phyloP scores from a whole-genome alignment of 2,113 vertebrate genomes.

The Hemiscyllium ocellatum region DNA sequence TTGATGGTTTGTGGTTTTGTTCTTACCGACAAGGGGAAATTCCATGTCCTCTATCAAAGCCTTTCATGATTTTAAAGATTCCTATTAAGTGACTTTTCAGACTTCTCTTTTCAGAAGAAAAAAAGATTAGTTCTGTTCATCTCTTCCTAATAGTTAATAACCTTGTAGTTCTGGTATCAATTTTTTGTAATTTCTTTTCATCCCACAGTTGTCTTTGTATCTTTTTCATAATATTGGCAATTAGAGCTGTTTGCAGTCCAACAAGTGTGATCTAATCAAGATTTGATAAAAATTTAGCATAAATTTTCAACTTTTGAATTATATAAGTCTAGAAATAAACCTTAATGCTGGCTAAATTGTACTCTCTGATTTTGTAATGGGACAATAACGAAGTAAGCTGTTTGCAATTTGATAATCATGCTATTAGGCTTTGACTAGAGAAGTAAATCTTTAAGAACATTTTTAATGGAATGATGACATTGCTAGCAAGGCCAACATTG shows the following conservation, averaged over 20 bases:
- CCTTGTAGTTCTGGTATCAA: background rate
- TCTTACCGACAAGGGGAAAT: background rate
- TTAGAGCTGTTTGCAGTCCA: background rate
- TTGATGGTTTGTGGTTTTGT: background rate
- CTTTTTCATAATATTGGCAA: background rate
- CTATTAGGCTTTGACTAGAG: background rate
- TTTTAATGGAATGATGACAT: background rate
- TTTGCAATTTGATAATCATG: background rate
- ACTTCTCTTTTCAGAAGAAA: background rate
- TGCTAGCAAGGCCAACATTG: background rate
- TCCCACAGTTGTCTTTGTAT: no score
- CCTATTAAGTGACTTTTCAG: background rate
- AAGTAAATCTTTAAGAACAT: background rate
- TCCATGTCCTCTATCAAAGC: background rate
- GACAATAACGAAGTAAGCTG: background rate
- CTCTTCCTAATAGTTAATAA: background rate
- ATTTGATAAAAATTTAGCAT: background rate
- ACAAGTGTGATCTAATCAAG: background rate
- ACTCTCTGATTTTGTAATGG: background rate
- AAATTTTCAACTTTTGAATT: slow-evolving; percentile 8
- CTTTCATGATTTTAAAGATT: background rate
- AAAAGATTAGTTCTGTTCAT: background rate
- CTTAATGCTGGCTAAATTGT: background rate
- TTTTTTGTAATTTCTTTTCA: background rate
- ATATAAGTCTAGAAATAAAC: background rate